Base-by-base conservation (phyloP, 1,140 invertebrate genomes). In the Thaumetopoea pityocampa region DNA sequence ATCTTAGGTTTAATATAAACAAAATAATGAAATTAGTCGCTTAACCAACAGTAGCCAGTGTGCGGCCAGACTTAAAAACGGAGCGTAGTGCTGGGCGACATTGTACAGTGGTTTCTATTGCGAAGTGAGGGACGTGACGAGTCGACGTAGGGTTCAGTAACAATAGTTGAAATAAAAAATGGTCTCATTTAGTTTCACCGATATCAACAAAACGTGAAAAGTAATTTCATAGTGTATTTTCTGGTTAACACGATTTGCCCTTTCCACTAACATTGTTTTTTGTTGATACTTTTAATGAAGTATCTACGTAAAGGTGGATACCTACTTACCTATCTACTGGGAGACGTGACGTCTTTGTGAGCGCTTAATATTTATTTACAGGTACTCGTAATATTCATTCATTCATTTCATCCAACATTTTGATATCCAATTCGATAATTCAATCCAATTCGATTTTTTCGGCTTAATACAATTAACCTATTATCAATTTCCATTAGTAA, bases 151-250 rank as follows among this genome's bases (percentile, higher is more conserved):
- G 63, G 62, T 55, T 17, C 50, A 46, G 50, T 46, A 48, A 44
- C 48, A 55, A 37, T 54, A 43, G 32, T 35, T 54, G 49, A 79
- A n/a, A n/a, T 67, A 73, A 78, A 81, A 81, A 83, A 47, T 46
- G 63, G 60, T 71, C 74, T 70, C 63, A 73, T 76, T 80, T 79
- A 73, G 65, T 70, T 65, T 59, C 62, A 71, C 59, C 60, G 62
- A 59, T 64, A 64, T 55, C 65, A 62, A 67, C 62, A 71, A 64
- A 79, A 63, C 76, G 74, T 80, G 79, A 77, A 73, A 76, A 55
- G 61, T 68, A 83, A 83, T 83, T 83, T 83, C 72, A 81, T 83
- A 81, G 42, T 66, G 66, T 49, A 71, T 81, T 83, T 79, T 77
- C 56, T 52, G 43, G 76, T 78, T 72, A 62, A 65, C 66, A 78